Evolutionary conservation across 2,888 invertebrate species (phyloP), one percentile per base, ranked within the genome.

Genomic region (Parnassius glacialis): DNA sequence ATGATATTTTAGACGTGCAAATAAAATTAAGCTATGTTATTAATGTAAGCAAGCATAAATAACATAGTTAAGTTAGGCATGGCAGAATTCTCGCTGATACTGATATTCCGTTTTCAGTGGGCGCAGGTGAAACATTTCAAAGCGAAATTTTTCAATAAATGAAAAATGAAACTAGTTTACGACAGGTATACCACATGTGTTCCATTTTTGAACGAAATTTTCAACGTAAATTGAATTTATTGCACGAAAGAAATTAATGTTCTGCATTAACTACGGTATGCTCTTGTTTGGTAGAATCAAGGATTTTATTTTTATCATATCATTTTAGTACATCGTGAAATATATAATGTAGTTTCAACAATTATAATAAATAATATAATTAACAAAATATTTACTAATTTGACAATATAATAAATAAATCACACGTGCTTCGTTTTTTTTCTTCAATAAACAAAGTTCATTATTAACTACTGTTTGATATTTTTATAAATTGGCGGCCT

Each of bases 101-200:
- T 83, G 80, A 75, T 84, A 84, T 83, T 80, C 76, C 79, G 66
- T 76, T 75, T 77, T 79, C 76, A 74, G 78, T 71, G 79, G 80
- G 73, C 81, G 74, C 87, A 87, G 87, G 85, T 86, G 85, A 81
- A 79, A 79, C 75, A 76, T 81, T 79, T 68, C 74, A 73, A 72
- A 76, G 74, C 74, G 79, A 81, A 56, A 75, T 62, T 80, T 80
- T 83, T 78, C 82, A 78, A 81, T 81, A 81, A 76, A 81, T 84
- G 83, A 82, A 82, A 85, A 77, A 80, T 84, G 73, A 69, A 80
- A 83, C 83, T 82, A 79, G 75, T 79, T 76, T 75, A 70, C 74
- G 72, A 72, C 68, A 72, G 70, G 70, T 61, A 72, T 70, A 65
- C 68, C 58, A 57, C 53, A 58, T 65, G 61, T 61, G 59, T 66